Conservation (phyloP, 1,140 invertebrate genomes). For the Zaprionus camerounensis region DNA sequence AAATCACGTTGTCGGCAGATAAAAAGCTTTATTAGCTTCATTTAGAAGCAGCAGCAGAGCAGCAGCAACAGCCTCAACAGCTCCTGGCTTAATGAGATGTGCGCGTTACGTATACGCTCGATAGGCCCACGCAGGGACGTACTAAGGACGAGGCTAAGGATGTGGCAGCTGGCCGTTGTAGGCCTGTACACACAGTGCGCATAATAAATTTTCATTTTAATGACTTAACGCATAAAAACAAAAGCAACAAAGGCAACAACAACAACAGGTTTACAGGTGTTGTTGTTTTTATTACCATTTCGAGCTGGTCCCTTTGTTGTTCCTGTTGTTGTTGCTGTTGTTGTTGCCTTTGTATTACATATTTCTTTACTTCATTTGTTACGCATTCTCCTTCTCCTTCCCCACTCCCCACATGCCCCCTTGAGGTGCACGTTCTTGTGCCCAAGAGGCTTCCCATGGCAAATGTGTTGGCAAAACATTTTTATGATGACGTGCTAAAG, state of each 20-base stretch:
- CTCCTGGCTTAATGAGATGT: conserved; percentile 72
- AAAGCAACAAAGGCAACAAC: conserved; percentile 46
- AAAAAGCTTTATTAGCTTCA: conserved; percentile 81
- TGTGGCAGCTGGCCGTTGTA: conserved; percentile 18
- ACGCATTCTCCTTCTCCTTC: conserved; percentile 50
- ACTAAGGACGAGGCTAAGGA: not conserved
- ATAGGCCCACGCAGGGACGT: conserved; percentile 42
- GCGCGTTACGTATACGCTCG: conserved; percentile 64
- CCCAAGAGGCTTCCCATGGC: conserved; percentile 62
- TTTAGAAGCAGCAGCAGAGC: conserved; percentile 52
- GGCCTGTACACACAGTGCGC: conserved; percentile 47
- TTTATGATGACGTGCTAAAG: conserved; percentile 82
- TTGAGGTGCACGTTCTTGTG: conserved; percentile 1
- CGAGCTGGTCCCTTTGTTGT: conserved; percentile 20
- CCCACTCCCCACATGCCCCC: not conserved
- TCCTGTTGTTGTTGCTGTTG: conserved; percentile 17
- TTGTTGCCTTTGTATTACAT: conserved; percentile 47
- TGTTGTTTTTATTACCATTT: conserved; percentile 66
- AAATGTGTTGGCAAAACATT: conserved; percentile 80
- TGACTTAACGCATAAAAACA: conserved; percentile 81
- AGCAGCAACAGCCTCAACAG: conserved; percentile 24
- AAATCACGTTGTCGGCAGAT: conserved; percentile 77
- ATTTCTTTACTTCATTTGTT: conserved; percentile 77
- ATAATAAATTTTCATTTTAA: conserved; percentile 83
- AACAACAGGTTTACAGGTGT: conserved; percentile 66